These are phyloP conservation scores for Chrysaora quinquecirrha DNA, from an alignment of 30 jellyfish, hydroid and myxozoan genomes.

Conservation along the genomic window DNA sequence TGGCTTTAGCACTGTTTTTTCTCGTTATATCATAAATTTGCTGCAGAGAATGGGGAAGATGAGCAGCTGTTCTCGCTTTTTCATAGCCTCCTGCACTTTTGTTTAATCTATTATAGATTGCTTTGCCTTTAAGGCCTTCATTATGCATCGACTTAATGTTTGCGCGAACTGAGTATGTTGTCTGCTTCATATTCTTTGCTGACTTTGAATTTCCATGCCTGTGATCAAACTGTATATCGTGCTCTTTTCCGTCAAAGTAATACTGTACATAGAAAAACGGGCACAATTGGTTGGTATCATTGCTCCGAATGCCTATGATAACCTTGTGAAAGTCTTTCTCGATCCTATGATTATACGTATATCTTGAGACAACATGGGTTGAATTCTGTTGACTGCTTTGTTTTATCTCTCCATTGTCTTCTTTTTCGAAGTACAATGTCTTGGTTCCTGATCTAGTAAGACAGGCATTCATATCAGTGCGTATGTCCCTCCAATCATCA, in stretches of 20 bases:
- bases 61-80: slow-evolving; percentile 40
- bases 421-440: slow-evolving; percentile 18
- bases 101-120: background rate
- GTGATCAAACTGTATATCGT: slow-evolving; percentile 5
- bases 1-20: background rate
- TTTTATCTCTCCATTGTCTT: too few species aligned
- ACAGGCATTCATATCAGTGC: slow-evolving; percentile 22
- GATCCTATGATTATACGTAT: slow-evolving; percentile 4
- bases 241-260: slow-evolving; percentile 38
- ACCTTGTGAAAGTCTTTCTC: background rate
- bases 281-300: background rate
- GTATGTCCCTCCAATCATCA: slow-evolving; percentile 38
- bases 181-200: background rate
- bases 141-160: slow-evolving; percentile 14
- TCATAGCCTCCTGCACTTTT: slow-evolving; percentile 45
- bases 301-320: background rate
- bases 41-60: slow-evolving; percentile 28
- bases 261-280: background rate
- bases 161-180: background rate
- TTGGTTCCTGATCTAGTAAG: slow-evolving; percentile 29
- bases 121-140: slow-evolving; percentile 44
- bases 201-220: background rate
- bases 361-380: slow-evolving; percentile 6
- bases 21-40: slow-evolving; percentile 36
- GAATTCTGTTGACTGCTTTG: too few species aligned